A percentile compares a stretch with the other conserved stretches of the same genome.
phyloP scores from a whole-genome alignment of 2,113 vertebrate genomes.

The Porphyrio hochstetteri region DNA sequence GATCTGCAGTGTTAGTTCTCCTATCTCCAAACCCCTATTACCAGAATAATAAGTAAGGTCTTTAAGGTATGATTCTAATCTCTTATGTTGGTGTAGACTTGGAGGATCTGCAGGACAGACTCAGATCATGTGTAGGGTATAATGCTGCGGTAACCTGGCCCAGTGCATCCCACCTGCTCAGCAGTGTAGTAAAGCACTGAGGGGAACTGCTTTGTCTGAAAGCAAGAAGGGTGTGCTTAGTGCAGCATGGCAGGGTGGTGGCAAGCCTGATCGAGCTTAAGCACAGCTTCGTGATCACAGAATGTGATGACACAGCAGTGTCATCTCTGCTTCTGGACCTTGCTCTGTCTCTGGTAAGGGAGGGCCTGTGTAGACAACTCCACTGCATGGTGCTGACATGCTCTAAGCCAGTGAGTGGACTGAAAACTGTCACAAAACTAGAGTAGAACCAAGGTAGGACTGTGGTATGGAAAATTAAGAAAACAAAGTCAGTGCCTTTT shows the following conservation, averaged over 20 bases:
- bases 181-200: not conserved
- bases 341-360: not conserved
- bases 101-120: not conserved
- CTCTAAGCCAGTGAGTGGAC: not conserved
- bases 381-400: accelerated
- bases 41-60: not conserved
- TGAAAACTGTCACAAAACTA: not conserved
- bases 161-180: not conserved
- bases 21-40: not conserved
- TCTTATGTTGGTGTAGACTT: not conserved
- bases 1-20: not conserved
- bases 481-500: not conserved
- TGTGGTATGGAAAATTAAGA: not conserved
- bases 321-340: not conserved
- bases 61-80: not conserved
- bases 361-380: not conserved
- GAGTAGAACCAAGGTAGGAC: not conserved
- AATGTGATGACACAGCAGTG: not conserved
- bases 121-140: not conserved
- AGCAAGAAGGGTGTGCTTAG: not conserved
- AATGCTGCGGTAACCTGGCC: not conserved
- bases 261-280: not conserved
- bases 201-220: not conserved
- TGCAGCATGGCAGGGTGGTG: not conserved
- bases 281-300: not conserved